Conservation (phyloP, 2,797 vertebrate species). For the Pangasius mekongensis region DNA sequence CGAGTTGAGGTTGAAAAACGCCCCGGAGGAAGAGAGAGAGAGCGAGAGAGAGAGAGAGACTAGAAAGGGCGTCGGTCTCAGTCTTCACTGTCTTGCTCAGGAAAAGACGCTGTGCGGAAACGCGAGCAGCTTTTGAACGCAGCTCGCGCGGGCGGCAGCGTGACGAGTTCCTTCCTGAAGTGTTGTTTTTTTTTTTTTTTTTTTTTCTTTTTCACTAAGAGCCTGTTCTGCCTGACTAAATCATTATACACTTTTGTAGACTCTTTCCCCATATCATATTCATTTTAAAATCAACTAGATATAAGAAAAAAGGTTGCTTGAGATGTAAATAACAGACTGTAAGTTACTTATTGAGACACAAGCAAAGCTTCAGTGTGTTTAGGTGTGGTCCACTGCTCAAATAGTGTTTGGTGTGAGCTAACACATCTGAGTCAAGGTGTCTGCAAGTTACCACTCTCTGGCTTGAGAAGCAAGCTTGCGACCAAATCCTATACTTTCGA, state of each 20-base stretch:
- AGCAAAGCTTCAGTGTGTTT: neutral
- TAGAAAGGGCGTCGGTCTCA: neutral
- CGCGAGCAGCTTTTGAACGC: neutral
- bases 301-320: no score
- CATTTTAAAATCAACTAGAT: neutral
- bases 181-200: neutral
- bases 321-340: neutral
- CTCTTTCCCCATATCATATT: neutral
- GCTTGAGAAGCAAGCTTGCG: neutral
- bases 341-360: neutral
- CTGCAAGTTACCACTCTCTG: neutral
- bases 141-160: neutral
- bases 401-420: neutral
- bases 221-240: neutral
- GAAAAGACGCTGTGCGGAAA: slow-evolving; percentile 1
- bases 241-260: no score
- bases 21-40: neutral
- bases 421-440: neutral
- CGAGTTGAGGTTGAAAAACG: neutral
- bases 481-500: neutral
- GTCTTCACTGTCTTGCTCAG: neutral
- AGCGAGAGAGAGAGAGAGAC: neutral
- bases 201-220: neutral
- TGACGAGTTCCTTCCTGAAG: slow-evolving; percentile 31
- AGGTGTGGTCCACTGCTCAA: neutral